Evolutionary conservation across 2,113 vertebrate genomes (phyloP).

Genomic region (Eubucco bourcierii): DNA sequence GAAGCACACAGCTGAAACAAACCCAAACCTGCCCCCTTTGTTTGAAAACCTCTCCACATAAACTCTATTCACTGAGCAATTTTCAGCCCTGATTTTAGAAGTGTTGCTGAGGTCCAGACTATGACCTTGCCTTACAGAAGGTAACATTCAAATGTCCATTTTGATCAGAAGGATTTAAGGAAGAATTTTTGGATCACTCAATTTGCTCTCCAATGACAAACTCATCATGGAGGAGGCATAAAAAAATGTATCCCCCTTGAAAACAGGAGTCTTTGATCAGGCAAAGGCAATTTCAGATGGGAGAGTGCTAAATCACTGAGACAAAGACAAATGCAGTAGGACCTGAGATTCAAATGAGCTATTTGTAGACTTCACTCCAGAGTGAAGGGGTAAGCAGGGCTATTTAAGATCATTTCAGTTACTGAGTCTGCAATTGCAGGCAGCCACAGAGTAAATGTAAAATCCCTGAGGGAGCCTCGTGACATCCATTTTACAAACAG

Average conservation of each 20-base stretch:
- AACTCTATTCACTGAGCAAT: background rate
- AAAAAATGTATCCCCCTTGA: background rate
- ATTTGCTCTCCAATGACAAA: background rate
- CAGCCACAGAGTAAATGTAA: background rate
- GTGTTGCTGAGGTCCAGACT: background rate
- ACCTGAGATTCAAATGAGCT: background rate
- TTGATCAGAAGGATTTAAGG: background rate
- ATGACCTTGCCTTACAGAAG: background rate
- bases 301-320: background rate
- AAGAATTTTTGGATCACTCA: background rate
- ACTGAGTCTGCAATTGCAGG: background rate
- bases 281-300: background rate
- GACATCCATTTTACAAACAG: background rate
- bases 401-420: background rate
- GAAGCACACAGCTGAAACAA: background rate
- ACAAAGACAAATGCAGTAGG: background rate
- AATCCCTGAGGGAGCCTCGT: background rate
- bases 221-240: background rate
- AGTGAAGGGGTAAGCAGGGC: background rate
- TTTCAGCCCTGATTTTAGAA: conserved; percentile 12
- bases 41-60: background rate
- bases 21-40: background rate
- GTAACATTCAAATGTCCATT: background rate
- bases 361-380: background rate
- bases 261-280: background rate